A percentile compares a stretch with the other conserved stretches of the same genome.
Conservation (phyloP, 2,888 invertebrate species). For the Tachina fera region DNA sequence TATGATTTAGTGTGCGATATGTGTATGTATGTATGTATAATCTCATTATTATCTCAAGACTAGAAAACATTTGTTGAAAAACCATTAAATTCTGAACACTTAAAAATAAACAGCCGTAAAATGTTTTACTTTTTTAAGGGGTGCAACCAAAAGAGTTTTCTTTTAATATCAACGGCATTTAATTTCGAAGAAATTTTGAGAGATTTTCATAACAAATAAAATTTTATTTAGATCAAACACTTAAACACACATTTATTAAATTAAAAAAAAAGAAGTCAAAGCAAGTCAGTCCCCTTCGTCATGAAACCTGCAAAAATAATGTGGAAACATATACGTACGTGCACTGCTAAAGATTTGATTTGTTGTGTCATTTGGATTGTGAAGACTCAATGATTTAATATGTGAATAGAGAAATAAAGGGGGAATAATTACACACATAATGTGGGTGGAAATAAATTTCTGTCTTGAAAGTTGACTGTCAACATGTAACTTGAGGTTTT, state of each 20-base stretch:
- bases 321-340: not conserved
- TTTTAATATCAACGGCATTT: not conserved
- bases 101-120: slow-evolving; percentile 9
- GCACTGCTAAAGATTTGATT: slow-evolving; percentile 39
- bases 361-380: slow-evolving; percentile 12
- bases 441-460: slow-evolving; percentile 1
- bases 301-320: not conserved
- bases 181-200: not conserved
- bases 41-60: slow-evolving; percentile 1
- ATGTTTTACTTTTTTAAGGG: not conserved
- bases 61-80: slow-evolving; percentile 15
- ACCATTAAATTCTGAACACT: slow-evolving; percentile 10
- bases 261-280: not conserved
- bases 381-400: slow-evolving; percentile 3
- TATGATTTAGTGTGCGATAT: too few species aligned
- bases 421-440: not conserved
- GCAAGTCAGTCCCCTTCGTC: not conserved
- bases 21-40: not conserved
- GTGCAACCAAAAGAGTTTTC: not conserved
- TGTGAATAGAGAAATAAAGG: not conserved
- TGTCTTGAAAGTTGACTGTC: slow-evolving; percentile 2
- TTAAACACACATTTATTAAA: not conserved
- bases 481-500: slow-evolving; percentile 9
- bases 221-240: not conserved
- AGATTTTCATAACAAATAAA: slow-evolving; percentile 1